Evolutionary conservation across 1,140 invertebrate species (phyloP), one percentile per base, ranked within the genome.

Genomic region (Apis cerana): DNA sequence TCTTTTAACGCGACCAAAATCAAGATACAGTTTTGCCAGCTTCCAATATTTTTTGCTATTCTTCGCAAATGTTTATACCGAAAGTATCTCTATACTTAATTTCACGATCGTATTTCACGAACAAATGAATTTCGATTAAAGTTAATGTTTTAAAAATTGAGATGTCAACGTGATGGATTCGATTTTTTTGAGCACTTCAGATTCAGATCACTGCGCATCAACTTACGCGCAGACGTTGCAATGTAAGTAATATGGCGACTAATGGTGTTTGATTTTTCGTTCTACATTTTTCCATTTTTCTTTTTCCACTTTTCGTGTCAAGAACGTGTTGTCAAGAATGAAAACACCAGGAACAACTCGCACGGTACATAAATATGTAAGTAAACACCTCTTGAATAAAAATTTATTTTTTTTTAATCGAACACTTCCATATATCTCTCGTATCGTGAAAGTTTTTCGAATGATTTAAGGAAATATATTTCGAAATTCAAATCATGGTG

Each of bases 231-330:
- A 54, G 33, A 33, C 33, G 33, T 43, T 43, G 33, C 33, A 43
- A 43, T 7, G 3, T 43, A 43, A 43, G 33, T 43, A 43, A 76
- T 65, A 54, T 65, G 9, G 50, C 75, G 50, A 43, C 61, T 65
- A 67, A 76, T 54, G 75, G 50, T 54, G 48, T 65, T 54, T 33
- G 50, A 76, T 23, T 21, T 65, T 76, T 23, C 54, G 27, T 76
- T 19, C 19, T 15, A 15, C 11, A 19, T 59, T n/a, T 1, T 33
- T 27, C 15, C 33, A 33, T 33, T 33, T 33, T 27, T 21, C 17
- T 21, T 13, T 11, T 33, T 43, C 64, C 17, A 33, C 11, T 43
- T 64, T 13, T 8, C 17, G 27, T 13, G 27, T 33, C 62, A 10
- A 33, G 4, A 43, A 43, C 33, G 33, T 43, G 33, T 43, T 7